Percentiles rank a stretch among this genome's conserved stretches.
phyloP scores from a whole-genome alignment of 2,888 invertebrate species.

The Clanis bilineata region DNA sequence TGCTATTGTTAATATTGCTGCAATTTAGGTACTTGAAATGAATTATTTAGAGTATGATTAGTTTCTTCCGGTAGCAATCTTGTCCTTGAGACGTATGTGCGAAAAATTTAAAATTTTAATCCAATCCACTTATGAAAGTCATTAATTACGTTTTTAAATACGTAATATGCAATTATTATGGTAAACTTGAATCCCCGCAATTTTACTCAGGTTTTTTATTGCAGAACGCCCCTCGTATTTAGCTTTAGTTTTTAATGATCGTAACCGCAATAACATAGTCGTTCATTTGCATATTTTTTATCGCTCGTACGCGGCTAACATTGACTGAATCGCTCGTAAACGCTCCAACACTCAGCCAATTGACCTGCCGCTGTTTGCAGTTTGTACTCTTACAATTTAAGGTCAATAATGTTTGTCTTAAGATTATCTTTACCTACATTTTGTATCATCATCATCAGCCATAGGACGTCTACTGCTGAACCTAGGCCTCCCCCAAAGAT shows the following conservation, averaged over 20 bases:
- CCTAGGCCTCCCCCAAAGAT: no score
- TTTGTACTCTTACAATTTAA: constrained; percentile 27
- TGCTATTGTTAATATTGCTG: neutral
- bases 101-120: neutral
- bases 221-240: constrained; percentile 22
- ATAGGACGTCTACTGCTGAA: no score
- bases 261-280: constrained; percentile 23
- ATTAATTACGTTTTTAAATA: neutral
- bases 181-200: constrained; percentile 25
- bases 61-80: neutral
- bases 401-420: constrained; percentile 23
- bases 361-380: constrained; percentile 26
- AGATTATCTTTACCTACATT: neutral
- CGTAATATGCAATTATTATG: constrained; percentile 4
- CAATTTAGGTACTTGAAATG: neutral
- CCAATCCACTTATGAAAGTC: neutral
- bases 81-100: neutral
- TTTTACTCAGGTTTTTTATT: constrained; percentile 26
- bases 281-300: constrained; percentile 36
- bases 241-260: constrained; percentile 32
- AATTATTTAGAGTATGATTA: neutral
- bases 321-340: constrained; percentile 24
- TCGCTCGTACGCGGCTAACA: constrained; percentile 26
- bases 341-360: constrained; percentile 22
- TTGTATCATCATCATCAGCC: no score